Conservation (phyloP, 2,113 vertebrate genomes). For the Vidua chalybeata region DNA sequence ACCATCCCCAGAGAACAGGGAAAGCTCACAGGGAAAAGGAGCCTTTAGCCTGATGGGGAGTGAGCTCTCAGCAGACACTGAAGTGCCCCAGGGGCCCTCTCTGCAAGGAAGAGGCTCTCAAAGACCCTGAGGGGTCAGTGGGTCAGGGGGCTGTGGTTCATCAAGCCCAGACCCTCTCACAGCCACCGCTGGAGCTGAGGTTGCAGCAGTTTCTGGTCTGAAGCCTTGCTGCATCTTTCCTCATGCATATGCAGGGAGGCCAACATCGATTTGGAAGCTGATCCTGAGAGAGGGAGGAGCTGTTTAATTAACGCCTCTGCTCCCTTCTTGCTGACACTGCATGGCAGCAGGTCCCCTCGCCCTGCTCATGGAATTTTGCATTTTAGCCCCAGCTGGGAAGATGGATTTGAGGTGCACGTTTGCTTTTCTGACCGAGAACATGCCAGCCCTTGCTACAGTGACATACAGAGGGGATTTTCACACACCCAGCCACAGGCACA, state of each 20-base stretch:
- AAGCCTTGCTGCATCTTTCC: not conserved
- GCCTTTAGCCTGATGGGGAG: not conserved
- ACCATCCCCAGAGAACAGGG: not conserved
- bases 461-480: not conserved
- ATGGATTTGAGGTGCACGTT: not conserved
- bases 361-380: not conserved
- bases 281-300: not conserved
- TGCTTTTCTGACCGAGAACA: not conserved
- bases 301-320: constrained; percentile 1
- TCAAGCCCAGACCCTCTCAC: not conserved
- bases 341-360: not conserved
- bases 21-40: not conserved
- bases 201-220: not conserved
- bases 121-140: accelerated
- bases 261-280: not conserved
- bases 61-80: not conserved
- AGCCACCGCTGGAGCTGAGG: not conserved
- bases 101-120: not conserved
- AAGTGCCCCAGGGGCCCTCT: not conserved
- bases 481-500: not conserved
- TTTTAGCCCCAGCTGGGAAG: not conserved
- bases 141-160: accelerated
- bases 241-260: not conserved
- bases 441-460: not conserved
- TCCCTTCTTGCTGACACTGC: not conserved